Base-by-base conservation (phyloP, 53 echinoderm and acorn worm species). In the Astropecten irregularis region DNA sequence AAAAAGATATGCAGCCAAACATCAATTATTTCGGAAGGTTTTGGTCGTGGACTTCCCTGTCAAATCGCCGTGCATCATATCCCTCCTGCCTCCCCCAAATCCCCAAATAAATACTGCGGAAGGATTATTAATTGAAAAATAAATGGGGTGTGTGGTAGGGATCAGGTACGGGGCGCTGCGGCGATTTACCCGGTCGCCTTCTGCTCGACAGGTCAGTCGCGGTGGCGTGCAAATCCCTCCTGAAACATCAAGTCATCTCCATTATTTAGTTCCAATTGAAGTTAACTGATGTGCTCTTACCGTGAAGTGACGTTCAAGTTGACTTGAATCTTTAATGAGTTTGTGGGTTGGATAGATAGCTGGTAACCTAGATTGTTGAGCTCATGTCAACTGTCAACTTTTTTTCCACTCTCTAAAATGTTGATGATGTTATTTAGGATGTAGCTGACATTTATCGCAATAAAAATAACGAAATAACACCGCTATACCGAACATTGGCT, bases 41-140 rank as follows among this genome's bases (percentile, higher is more conserved):
- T n/a, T n/a, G n/a, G n/a, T n/a, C n/a, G n/a, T n/a, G n/a, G n/a
- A n/a, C n/a, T n/a, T n/a, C n/a, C n/a, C n/a, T n/a, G n/a, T n/a
- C n/a, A n/a, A n/a, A n/a, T n/a, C n/a, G n/a, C n/a, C n/a, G n/a
- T n/a, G n/a, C n/a, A n/a, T n/a, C n/a, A n/a, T n/a, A n/a, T n/a
- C n/a, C n/a, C n/a, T n/a, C n/a, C n/a, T n/a, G 23, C 47, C 44
- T 46, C 29, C 7, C 27, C 23, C 9, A 69, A 79, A 79, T 60
- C 79, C 79, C 47, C 79, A 31, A 60, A 79, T 62, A 79, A 79
- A 79, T 79, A 79, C 61, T 47, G 46, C 79, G 79, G 61, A 79
- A 79, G 61, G 60, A 79, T 79, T 79, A 79, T 79, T 79, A 79
- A 79, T 79, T 79, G 79, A 79, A 79, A 79, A 79, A 44, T 79